Conservation (phyloP, 1,140 invertebrate genomes). For the Harpegnathos saltator region DNA sequence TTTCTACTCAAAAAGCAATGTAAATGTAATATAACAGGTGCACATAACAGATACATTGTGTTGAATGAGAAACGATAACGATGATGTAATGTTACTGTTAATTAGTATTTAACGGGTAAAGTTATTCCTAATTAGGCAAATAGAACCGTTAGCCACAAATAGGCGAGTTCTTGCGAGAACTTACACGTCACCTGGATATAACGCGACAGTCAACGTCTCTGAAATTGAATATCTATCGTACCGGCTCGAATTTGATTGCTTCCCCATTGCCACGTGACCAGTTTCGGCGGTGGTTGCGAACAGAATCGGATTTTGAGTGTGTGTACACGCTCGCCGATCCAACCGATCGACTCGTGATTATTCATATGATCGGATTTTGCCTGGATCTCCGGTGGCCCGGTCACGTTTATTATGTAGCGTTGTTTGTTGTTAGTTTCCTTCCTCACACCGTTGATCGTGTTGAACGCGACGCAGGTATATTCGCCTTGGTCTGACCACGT, state of each 20-base stretch:
- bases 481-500: constrained; percentile 84
- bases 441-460: constrained; percentile 82
- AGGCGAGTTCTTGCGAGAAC: too few relatives aligned
- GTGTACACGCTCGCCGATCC: constrained; percentile 82
- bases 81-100: too few relatives aligned
- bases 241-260: constrained; percentile 84
- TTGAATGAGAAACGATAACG: too few relatives aligned
- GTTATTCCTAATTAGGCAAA: too few relatives aligned
- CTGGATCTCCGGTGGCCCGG: constrained; percentile 84
- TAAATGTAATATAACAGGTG: too few relatives aligned
- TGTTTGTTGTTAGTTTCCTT: constrained; percentile 80
- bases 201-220: not conserved
- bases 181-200: too few relatives aligned
- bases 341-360: constrained; percentile 81
- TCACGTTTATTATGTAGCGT: constrained; percentile 81
- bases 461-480: constrained; percentile 83
- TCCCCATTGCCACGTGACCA: constrained; percentile 85
- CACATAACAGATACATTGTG: too few relatives aligned
- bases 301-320: constrained; percentile 81
- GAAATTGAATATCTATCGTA: constrained; percentile 53
- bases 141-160: too few relatives aligned
- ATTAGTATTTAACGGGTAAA: too few relatives aligned
- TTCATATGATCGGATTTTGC: constrained; percentile 76
- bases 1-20: too few relatives aligned
- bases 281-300: constrained; percentile 82